Conservation (phyloP, 2,797 vertebrate species). For the Poecilia picta region DNA sequence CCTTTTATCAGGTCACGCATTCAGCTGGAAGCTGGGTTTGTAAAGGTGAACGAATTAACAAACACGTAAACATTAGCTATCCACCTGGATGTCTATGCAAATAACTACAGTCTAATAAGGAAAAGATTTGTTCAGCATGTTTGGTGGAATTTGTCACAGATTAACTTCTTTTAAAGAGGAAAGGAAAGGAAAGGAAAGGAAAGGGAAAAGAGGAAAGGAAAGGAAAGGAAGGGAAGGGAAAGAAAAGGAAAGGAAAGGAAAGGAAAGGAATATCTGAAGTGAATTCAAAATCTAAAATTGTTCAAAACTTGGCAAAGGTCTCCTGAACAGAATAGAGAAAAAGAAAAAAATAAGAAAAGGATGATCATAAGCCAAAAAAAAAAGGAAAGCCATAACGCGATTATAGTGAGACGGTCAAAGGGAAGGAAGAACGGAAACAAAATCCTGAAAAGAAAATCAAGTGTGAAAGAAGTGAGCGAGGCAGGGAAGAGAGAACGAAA, state of each 20-base stretch:
- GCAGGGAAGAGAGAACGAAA: constrained; percentile 46
- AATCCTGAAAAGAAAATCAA: constrained; percentile 48
- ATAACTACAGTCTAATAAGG: neutral
- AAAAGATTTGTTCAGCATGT: neutral
- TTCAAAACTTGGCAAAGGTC: neutral
- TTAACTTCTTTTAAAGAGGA: neutral
- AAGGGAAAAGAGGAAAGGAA: neutral
- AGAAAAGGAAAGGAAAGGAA: neutral
- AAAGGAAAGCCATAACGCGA: constrained; percentile 22
- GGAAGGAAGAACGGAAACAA: neutral
- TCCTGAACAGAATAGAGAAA: constrained; percentile 7
- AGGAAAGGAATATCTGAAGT: neutral
- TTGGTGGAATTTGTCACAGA: neutral
- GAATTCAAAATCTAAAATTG: neutral
- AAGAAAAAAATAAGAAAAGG: neutral
- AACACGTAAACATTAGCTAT: too few relatives aligned
- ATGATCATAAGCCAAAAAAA: neutral
- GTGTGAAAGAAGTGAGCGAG: constrained; percentile 60
- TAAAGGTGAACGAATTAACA: neutral
- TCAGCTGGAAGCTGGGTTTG: constrained; percentile 39
- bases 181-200: neutral
- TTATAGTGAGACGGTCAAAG: constrained; percentile 23
- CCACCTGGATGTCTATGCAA: neutral
- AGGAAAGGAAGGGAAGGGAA: neutral
- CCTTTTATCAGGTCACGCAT: constrained; percentile 58